Base-by-base conservation (phyloP, 2,797 vertebrate genomes). In the Eulemur coronatus region DNA sequence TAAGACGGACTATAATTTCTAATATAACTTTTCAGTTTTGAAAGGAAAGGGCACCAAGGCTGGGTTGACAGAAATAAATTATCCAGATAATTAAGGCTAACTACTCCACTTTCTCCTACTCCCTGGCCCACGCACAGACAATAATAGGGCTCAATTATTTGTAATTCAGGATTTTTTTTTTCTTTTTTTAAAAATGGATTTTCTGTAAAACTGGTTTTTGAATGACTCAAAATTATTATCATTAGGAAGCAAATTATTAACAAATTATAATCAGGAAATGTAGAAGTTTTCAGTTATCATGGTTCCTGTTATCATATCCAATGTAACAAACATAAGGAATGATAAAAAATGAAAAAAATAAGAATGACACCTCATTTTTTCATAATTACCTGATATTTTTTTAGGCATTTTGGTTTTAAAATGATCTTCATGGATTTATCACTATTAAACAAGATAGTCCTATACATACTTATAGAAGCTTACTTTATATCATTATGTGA, bases 21-120 rank as follows among this genome's bases (percentile, higher is more conserved):
- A 95, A 95, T 96, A 91, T 52, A 90, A 72, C 41, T 95, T 90
- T 94, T 81, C 79, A 86, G 89, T 95, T 97, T 57, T 70, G 82
- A 97, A 98, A 10, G 24, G 10, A 73, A 98, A 97, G 93, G 73
- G 38, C 26, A 97, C 70, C 41, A 90, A 97, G 94, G 0, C 20
- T 97, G 96, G 96, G 94, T 95, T 96, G 94, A 97, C 93, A 97
- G 97, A 96, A 97, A 98, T 97, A 97, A 98, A 97, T 97, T 97
- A 98, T 96, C 96, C 89, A 92, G 95, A 95, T 97, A 98, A 98
- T 98, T 97, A 98, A 96, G 94, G 97, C 97, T 94, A 96, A 96
- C 96, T 79, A 96, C 97, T 93, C 97, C 48, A 88, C 95, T 96
- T 95, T 97, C 95, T 94, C 86, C 72, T 75, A 84, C 97, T 96